phyloP scores from a whole-genome alignment of 2,797 vertebrate genomes.

The Hyperoplus immaculatus region DNA sequence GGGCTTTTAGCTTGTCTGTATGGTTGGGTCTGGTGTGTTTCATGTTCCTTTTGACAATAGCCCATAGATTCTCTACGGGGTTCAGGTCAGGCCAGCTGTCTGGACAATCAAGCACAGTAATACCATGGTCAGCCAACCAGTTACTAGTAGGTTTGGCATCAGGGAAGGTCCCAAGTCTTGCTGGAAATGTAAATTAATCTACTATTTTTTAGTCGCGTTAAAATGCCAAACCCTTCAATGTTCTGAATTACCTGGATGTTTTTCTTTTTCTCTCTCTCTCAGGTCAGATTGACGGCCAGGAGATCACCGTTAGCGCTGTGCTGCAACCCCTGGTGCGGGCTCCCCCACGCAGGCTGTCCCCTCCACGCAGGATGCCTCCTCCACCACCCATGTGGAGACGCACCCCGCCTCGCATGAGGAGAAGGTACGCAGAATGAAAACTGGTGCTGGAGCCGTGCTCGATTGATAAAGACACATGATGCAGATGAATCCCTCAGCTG shows the following conservation, averaged over 20 bases:
- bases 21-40: no score
- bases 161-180: no score
- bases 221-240: not conserved
- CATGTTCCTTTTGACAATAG: no score
- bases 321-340: conserved; percentile 89
- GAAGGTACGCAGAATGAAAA: conserved; percentile 83
- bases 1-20: no score
- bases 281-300: conserved; percentile 96
- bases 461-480: not conserved
- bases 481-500: not conserved
- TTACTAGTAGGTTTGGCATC: no score
- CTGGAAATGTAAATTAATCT: no score
- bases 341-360: conserved; percentile 87
- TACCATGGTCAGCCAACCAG: no score
- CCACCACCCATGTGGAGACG: conserved; percentile 94
- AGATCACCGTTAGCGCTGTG: conserved; percentile 94
- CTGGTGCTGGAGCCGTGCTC: not conserved
- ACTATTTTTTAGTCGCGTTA: not conserved
- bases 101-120: no score
- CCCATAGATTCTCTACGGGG: no score
- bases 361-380: conserved; percentile 92
- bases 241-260: not conserved
- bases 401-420: conserved; percentile 93
- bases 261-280: conserved; percentile 23
- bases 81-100: no score